Percentiles rank a stretch among this genome's conserved stretches.
Evolutionary conservation across 1,140 invertebrate genomes (phyloP).

Genomic region (Hormaphis cornu): DNA sequence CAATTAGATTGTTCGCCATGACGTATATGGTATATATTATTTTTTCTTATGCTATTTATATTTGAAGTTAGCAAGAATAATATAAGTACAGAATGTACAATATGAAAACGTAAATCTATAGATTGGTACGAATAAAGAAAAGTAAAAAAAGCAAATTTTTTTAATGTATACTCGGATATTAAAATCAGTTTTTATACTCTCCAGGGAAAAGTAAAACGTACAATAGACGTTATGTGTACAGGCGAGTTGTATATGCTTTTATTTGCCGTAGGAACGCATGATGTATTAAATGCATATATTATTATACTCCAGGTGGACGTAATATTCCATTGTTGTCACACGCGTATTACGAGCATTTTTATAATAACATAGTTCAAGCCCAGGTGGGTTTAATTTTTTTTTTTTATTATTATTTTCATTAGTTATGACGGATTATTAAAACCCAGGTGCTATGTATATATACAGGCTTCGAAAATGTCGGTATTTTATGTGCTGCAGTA

Average conservation of each 20-base stretch:
- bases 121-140: neutral
- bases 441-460: too few relatives aligned
- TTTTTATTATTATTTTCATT: slow-evolving; percentile 1
- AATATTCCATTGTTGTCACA: slow-evolving; percentile 7
- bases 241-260: neutral
- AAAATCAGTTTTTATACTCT: neutral
- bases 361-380: slow-evolving; percentile 20
- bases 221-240: slow-evolving; percentile 10
- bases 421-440: neutral
- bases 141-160: neutral
- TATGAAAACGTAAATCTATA: too few relatives aligned
- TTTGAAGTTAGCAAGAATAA: too few relatives aligned
- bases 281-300: slow-evolving; percentile 13
- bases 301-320: slow-evolving; percentile 17
- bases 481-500: too few relatives aligned
- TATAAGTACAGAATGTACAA: too few relatives aligned
- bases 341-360: slow-evolving; percentile 7
- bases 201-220: neutral
- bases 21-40: too few relatives aligned
- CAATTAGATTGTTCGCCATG: too few relatives aligned
- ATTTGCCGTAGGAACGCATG: neutral
- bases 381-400: slow-evolving; percentile 18
- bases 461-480: neutral
- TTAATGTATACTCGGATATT: neutral
- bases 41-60: too few relatives aligned